Evolutionary conservation across 2,113 vertebrate genomes (phyloP), one percentile per base, ranked within the genome.

Genomic region (Silurus glanis): DNA sequence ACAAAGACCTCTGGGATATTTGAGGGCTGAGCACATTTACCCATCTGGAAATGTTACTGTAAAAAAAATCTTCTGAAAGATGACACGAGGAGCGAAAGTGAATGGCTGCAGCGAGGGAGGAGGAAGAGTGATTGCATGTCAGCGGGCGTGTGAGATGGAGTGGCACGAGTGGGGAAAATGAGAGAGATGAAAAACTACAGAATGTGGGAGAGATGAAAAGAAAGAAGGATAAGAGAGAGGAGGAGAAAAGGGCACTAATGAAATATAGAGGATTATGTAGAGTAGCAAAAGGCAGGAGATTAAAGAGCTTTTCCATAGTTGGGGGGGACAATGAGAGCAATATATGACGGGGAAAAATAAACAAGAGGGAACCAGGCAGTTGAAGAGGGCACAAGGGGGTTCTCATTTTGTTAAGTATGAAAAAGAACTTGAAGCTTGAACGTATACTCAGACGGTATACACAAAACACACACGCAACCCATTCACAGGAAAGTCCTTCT

Each of bases 181-280:
- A 83, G 66, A 76, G 71, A 37, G 74, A 74, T 81, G 66, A 64
- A 61, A 84, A 58, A 67, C n/a, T 56, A 72, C 37, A 55, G 53
- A 79, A 79, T 74, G 74, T 47, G 80, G 86, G 71, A 87, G 84
- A 85, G 83, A 76, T 83, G 80, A 76, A 25, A 80, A 47, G 9
- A 61, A 85, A 49, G 51, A 86, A 80, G 83, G 67, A 37, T 1
- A 76, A 89, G 88, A 51, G 87, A 86, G 81, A 91, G 87, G 56
- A 61, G 47, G 7, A 19, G 78, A 85, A 59, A 89, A 87, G 83
- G 87, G 87, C 84, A 87, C 79, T 90, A 88, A 92, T 92, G 83
- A 94, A 92, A 93, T 91, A 85, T 91, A 85, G 89, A 85, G 91
- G 90, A 93, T 94, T 91, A 92, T 84, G 85, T 85, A 90, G 88